Conservation (phyloP, 2,888 invertebrate species). For the Drosophila aldrichi region DNA sequence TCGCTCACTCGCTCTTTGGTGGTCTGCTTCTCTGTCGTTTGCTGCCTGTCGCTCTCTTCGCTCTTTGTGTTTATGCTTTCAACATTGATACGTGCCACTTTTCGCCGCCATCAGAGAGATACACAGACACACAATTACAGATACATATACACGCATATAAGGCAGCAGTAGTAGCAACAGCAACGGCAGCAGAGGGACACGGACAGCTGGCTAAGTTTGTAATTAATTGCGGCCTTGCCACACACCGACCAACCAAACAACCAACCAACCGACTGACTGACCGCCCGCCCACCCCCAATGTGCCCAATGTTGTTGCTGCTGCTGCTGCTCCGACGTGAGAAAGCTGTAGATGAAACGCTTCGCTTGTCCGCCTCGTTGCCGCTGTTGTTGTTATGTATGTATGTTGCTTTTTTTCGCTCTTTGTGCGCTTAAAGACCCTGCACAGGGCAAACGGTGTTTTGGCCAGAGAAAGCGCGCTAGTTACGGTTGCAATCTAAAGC, state of each 20-base stretch:
- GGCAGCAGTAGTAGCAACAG: conserved; percentile 16
- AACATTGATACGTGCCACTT: conserved; percentile 78
- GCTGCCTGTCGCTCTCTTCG: conserved; percentile 35
- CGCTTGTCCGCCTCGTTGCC: conserved; percentile 34
- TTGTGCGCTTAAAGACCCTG: conserved; percentile 19
- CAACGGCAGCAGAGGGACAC: conserved; percentile 47
- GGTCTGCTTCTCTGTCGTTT: conserved; percentile 5
- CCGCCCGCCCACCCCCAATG: conserved; percentile 10
- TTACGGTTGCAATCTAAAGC: conserved; percentile 62
- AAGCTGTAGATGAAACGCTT: conserved; percentile 49
- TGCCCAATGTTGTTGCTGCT: conserved; percentile 11
- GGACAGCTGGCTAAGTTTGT: conserved; percentile 75
- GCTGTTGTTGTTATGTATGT: conserved; percentile 31
- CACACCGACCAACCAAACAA: conserved; percentile 30
- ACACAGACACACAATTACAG: conserved; percentile 21
- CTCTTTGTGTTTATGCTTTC: conserved; percentile 71
- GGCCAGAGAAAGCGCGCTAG: conserved; percentile 66
- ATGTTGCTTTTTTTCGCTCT: conserved; percentile 29
- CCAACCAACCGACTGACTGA: neutral
- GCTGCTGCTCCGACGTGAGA: conserved; percentile 49
- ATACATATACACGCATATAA: conserved; percentile 23
- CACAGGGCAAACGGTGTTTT: conserved; percentile 21
- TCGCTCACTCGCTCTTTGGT: neutral
- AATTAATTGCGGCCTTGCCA: conserved; percentile 80
- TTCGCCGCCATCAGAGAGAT: conserved; percentile 45